Evolutionary conservation across 1,140 invertebrate genomes (phyloP).

Genomic region (Drosophila teissieri): DNA sequence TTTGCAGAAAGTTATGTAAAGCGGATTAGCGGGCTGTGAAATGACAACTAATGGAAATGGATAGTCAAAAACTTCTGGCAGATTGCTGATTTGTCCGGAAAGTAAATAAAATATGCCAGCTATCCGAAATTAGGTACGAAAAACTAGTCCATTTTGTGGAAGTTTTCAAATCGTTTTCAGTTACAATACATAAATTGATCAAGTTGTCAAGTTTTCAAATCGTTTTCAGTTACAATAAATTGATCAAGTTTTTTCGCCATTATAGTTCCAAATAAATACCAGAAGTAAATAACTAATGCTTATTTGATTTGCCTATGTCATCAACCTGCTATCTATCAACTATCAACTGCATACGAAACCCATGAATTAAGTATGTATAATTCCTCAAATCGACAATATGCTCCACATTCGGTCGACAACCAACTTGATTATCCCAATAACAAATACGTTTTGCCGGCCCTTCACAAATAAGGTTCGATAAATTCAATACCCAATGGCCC

Average conservation of each 20-base stretch:
- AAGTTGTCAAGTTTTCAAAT: too few species aligned
- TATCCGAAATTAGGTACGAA: neutral
- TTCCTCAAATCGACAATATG: constrained; percentile 24
- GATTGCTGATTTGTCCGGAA: neutral
- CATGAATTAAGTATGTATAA: constrained; percentile 24
- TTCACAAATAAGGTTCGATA: constrained; percentile 46
- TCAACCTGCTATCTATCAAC: constrained; percentile 12
- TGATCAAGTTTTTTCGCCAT: too few species aligned
- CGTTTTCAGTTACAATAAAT: neutral
- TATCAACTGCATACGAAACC: constrained; percentile 15
- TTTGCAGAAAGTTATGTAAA: constrained; percentile 35
- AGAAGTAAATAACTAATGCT: neutral
- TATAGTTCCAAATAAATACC: neutral
- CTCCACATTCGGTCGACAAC: constrained; percentile 8
- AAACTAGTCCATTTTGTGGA: too few species aligned
- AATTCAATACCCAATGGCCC: constrained; percentile 40
- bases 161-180: neutral
- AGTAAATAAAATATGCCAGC: neutral
- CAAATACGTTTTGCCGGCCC: constrained; percentile 21
- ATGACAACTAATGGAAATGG: constrained; percentile 22
- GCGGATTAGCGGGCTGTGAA: constrained; percentile 37
- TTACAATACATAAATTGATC: neutral
- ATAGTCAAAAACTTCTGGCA: constrained; percentile 4
- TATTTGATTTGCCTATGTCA: constrained; percentile 17
- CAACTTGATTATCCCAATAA: constrained; percentile 14